Conservation (phyloP, 2,888 invertebrate species). For the Chymomyza amoena region DNA sequence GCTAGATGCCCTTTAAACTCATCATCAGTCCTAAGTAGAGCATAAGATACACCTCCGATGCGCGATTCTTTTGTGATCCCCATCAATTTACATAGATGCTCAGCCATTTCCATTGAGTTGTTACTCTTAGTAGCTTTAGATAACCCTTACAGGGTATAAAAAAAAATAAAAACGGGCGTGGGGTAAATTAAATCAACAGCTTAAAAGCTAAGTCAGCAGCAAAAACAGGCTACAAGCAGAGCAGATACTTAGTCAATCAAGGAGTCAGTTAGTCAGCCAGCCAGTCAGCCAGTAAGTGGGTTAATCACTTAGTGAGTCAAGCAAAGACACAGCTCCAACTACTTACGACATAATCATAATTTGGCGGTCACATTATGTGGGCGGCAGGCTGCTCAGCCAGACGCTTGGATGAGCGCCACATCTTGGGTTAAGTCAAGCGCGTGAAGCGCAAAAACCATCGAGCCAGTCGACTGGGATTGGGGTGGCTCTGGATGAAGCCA, state of each 20-base stretch:
- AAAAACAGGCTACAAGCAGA: background rate
- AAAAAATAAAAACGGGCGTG: background rate
- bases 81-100: too few relatives aligned
- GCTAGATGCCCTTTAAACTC: too few relatives aligned
- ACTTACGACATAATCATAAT: constrained; percentile 16
- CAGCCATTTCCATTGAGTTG: too few relatives aligned
- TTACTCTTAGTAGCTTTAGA: too few relatives aligned
- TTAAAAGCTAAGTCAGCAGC: background rate
- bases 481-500: background rate
- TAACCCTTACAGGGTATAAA: background rate
- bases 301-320: background rate
- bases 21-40: too few relatives aligned
- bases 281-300: background rate
- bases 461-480: background rate
- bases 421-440: constrained; percentile 36
- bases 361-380: constrained; percentile 41
- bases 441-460: background rate
- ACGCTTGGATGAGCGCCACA: constrained; percentile 1
- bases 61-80: too few relatives aligned
- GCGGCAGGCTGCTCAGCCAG: background rate
- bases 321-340: background rate
- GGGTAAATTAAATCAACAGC: constrained; percentile 1
- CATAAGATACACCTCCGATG: too few relatives aligned
- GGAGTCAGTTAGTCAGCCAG: background rate
- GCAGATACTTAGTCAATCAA: background rate